Evolutionary conservation across 2,113 vertebrate species (phyloP).

Genomic region (Origma solitaria): DNA sequence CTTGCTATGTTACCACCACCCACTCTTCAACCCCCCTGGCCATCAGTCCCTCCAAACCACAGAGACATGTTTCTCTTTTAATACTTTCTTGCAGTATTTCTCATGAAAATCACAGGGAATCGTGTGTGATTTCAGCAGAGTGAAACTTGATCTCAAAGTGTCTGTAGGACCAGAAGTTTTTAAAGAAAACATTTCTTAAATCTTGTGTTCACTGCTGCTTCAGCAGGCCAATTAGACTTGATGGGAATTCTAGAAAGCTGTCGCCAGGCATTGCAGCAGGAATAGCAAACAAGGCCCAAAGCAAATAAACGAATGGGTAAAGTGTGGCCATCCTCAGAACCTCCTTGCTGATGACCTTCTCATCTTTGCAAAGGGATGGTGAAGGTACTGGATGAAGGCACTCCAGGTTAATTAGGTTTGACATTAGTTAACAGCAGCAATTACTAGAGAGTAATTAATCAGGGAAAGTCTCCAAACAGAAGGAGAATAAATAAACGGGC

Average conservation of each 20-base stretch:
- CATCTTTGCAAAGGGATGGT: slow-evolving; percentile 32
- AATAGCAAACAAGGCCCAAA: slow-evolving; percentile 83
- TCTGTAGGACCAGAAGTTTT: slow-evolving; percentile 89
- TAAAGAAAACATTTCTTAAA: slow-evolving; percentile 90
- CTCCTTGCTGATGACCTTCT: slow-evolving; percentile 71
- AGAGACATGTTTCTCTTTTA: slow-evolving; percentile 73
- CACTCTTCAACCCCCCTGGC: slow-evolving; percentile 71
- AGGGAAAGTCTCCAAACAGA: slow-evolving; percentile 83
- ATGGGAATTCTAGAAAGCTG: slow-evolving; percentile 80
- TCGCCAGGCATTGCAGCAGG: slow-evolving; percentile 78
- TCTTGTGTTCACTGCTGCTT: slow-evolving; percentile 75
- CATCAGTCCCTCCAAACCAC: slow-evolving; percentile 75
- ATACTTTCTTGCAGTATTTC: slow-evolving; percentile 68
- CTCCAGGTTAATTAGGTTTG: slow-evolving; percentile 79
- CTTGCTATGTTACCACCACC: slow-evolving; percentile 80
- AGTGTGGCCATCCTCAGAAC: slow-evolving; percentile 66
- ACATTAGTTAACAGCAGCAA: slow-evolving; percentile 80
- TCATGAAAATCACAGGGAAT: slow-evolving; percentile 80
- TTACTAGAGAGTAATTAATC: slow-evolving; percentile 83
- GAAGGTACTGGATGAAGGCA: slow-evolving; percentile 62
- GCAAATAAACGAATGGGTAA: slow-evolving; percentile 80
- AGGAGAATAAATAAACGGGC: slow-evolving; percentile 81
- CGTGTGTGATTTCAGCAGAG: slow-evolving; percentile 81
- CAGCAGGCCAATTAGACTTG: slow-evolving; percentile 73
- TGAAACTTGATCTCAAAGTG: slow-evolving; percentile 88